A percentile compares a stretch with the other conserved stretches of the same genome.
Conservation (phyloP, 2,888 invertebrate species). For the Opisthograptis luteolata region DNA sequence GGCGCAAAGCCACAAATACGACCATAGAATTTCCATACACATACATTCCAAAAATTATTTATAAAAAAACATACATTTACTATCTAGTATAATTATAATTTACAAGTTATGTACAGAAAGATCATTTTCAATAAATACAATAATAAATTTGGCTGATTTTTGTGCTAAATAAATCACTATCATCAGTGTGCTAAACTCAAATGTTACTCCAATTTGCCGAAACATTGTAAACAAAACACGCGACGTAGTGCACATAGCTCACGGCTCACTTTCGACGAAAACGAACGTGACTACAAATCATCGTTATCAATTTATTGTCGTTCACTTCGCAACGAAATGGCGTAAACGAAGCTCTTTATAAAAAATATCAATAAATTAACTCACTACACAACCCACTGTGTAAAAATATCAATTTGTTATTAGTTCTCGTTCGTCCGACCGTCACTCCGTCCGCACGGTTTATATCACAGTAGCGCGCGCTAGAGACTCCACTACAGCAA, state of each 20-base stretch:
- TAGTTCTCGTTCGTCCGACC: conserved; percentile 48
- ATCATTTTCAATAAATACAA: conserved; percentile 73
- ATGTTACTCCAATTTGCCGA: too few relatives aligned
- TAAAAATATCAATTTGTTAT: conserved; percentile 50
- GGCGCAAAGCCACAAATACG: conserved; percentile 40
- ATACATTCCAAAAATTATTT: conserved; percentile 44
- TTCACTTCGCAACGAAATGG: conserved; percentile 50
- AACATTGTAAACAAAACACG: too few relatives aligned
- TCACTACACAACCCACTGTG: conserved; percentile 45
- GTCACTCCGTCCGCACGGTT: conserved; percentile 32
- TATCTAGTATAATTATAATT: conserved; percentile 75
- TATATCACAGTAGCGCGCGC: conserved; percentile 71
- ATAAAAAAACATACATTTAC: conserved; percentile 66
- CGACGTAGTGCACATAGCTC: neutral
- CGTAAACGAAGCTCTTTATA: conserved; percentile 32
- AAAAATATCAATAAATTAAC: conserved; percentile 57
- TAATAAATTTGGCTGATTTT: conserved; percentile 71
- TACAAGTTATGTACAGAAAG: conserved; percentile 77
- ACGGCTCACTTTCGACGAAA: conserved; percentile 21
- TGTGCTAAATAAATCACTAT: conserved; percentile 38
- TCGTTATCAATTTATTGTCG: conserved; percentile 63
- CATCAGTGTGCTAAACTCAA: too few relatives aligned
- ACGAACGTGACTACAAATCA: conserved; percentile 13
- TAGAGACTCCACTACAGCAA: neutral
- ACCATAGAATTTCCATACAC: conserved; percentile 38